phyloP scores from a whole-genome alignment of 35 echinoderm and acorn worm genomes.

The Heliocidaris erythrogramma region DNA sequence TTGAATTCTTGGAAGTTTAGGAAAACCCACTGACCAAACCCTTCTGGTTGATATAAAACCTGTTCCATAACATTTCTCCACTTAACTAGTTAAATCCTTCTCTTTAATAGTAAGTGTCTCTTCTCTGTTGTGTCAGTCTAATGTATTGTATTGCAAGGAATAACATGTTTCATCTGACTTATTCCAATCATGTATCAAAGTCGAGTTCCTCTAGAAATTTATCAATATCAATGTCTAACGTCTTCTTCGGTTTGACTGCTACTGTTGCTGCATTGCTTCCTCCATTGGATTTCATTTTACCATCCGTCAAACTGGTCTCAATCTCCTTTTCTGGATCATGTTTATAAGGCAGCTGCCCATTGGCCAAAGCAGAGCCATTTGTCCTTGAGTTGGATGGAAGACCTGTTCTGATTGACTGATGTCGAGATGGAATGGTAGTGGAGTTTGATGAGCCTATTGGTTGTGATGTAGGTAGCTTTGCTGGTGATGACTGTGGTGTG shows the following conservation, averaged over 20 bases:
- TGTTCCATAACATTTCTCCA: neutral
- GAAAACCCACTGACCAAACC: too few relatives aligned
- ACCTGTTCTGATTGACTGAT: conserved; percentile 16
- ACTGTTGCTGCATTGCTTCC: neutral
- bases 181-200: conserved; percentile 38
- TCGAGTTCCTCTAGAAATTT: conserved; percentile 37
- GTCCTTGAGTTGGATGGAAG: neutral
- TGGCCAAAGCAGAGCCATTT: conserved; percentile 27
- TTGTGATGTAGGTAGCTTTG: neutral
- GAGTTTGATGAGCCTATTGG: conserved; percentile 13
- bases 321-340: neutral
- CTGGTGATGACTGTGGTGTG: neutral
- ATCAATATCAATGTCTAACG: conserved; percentile 37
- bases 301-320: neutral
- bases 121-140: neutral
- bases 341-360: conserved; percentile 29
- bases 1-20: too few relatives aligned
- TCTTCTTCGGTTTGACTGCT: conserved; percentile 21
- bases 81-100: too few relatives aligned
- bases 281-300: neutral
- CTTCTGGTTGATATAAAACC: neutral
- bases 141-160: neutral
- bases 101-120: too few relatives aligned
- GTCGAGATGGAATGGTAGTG: neutral
- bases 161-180: neutral